These are phyloP conservation scores for human DNA, from an alignment of 2,113 vertebrate genomes.

Conservation along the genomic window DNA sequence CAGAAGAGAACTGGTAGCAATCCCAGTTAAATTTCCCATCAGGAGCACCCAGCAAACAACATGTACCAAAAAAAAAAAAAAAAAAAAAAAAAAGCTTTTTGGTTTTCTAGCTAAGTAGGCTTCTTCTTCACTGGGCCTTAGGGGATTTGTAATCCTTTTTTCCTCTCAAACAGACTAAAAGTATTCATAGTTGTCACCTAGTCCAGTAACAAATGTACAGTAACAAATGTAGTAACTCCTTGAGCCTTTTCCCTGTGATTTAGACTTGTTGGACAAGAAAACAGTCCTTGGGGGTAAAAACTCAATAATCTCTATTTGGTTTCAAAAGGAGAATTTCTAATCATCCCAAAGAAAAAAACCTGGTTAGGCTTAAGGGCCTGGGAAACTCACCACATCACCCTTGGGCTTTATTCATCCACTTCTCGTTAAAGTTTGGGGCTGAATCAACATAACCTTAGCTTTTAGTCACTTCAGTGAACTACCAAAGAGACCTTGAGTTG, in stretches of 20 bases:
- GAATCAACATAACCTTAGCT: neutral
- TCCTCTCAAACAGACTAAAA: neutral
- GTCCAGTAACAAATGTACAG: neutral
- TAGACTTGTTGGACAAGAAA: neutral
- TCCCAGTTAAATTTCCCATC: too few species aligned
- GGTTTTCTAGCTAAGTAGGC: neutral
- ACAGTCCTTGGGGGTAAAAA: neutral
- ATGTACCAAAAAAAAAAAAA: neutral
- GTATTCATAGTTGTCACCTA: neutral
- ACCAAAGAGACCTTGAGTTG: neutral
- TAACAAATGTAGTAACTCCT: neutral
- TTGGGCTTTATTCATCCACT: neutral
- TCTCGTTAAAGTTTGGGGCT: neutral
- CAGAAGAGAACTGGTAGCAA: neutral
- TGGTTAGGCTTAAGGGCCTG: neutral
- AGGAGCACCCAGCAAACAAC: neutral
- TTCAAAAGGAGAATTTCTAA: neutral
- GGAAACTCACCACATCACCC: neutral
- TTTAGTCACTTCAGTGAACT: neutral
- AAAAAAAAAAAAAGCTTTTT: neutral
- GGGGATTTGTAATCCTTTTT: neutral
- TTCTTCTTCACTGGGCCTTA: neutral
- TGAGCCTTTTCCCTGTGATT: slow-evolving; percentile 6
- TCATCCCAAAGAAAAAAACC: neutral
- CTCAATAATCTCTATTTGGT: neutral